Base-by-base conservation (phyloP, 2,888 invertebrate species). In the Chloromyia formosa region DNA sequence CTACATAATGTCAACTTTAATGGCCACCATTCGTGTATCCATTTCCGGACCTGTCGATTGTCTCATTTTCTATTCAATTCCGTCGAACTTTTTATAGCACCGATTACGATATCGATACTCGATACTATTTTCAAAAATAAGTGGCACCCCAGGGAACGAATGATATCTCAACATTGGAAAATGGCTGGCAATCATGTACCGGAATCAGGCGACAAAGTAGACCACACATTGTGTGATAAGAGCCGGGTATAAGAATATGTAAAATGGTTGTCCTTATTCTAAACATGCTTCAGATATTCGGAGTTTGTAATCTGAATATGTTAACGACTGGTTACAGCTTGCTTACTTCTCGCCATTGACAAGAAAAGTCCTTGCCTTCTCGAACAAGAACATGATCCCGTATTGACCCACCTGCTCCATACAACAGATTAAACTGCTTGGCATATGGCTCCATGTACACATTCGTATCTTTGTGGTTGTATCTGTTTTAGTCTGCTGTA, bases 51-150 rank as follows among this genome's bases (percentile, higher is more conserved):
- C n/a, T 18, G 62, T 10, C 40, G 49, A 49, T 64, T 42, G 16
- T 62, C 23, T 49, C 66, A 66, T n/a, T 12, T 16, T 23, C 27
- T 14, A 35, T 35, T 27, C 35, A 61, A 16, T 68, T 49, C 53
- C 10, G 56, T 35, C 27, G 58, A 35, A 58, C 12, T 16, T 53
- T 71, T 56, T 58, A 71, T 71, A 42, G 71, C 71, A 54, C 16
- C 56, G 71, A 58, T 56, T 56, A 69, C 71, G 40, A 71, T 53
- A 58, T 35, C 66, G 35, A 20, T 71, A 22, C 74, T 62, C 60
- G 61, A 56, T 73, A 45, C 66, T 61, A 49, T 61, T 75, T 75
- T 74, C 61, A 75, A 73, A 75, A 74, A 73, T 74, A 71, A 75
- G 73, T 75, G 16, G 69, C 74, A 53, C 75, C 42, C 61, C 60